These are phyloP conservation scores for Euborellia annulipes DNA, from an alignment of 1,140 invertebrate genomes.

Conservation along the genomic window DNA sequence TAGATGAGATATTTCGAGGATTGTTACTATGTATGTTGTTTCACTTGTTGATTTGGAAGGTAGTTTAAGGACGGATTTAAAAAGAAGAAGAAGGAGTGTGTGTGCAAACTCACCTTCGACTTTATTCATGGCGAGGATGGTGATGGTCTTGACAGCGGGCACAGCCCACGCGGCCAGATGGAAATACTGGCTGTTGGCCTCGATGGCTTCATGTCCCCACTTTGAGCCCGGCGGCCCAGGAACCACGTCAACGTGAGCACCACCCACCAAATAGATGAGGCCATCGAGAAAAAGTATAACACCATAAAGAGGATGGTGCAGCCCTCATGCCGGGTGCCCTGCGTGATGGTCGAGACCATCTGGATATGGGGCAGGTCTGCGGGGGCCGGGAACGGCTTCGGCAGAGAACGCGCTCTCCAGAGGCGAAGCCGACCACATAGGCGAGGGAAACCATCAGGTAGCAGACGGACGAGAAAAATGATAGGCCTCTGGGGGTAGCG, in stretches of 20 bases:
- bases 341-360: slow-evolving; percentile 72
- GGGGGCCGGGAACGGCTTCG: slow-evolving; percentile 57
- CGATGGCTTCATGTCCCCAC: slow-evolving; percentile 98
- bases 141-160: slow-evolving; percentile 77
- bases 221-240: slow-evolving; percentile 92
- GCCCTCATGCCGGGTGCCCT: slow-evolving; percentile 77
- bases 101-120: slow-evolving; percentile 65
- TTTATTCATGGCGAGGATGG: slow-evolving; percentile 85
- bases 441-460: slow-evolving; percentile 86
- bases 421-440: slow-evolving; percentile 80
- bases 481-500: slow-evolving; percentile 95
- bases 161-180: slow-evolving; percentile 93
- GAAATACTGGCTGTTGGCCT: slow-evolving; percentile 94
- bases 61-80: too few relatives aligned
- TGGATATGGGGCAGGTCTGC: slow-evolving; percentile 39
- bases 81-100: too few relatives aligned
- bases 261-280: slow-evolving; percentile 96
- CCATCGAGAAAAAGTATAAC: slow-evolving; percentile 96
- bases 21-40: too few relatives aligned
- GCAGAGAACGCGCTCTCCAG: slow-evolving; percentile 68
- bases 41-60: too few relatives aligned
- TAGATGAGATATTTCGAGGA: too few relatives aligned
- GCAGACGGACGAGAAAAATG: slow-evolving; percentile 93
- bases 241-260: slow-evolving; percentile 96
- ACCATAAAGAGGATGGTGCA: slow-evolving; percentile 97